These are phyloP conservation scores for Ormyrus thymus DNA, from an alignment of 2,888 invertebrate species.

Conservation along the genomic window DNA sequence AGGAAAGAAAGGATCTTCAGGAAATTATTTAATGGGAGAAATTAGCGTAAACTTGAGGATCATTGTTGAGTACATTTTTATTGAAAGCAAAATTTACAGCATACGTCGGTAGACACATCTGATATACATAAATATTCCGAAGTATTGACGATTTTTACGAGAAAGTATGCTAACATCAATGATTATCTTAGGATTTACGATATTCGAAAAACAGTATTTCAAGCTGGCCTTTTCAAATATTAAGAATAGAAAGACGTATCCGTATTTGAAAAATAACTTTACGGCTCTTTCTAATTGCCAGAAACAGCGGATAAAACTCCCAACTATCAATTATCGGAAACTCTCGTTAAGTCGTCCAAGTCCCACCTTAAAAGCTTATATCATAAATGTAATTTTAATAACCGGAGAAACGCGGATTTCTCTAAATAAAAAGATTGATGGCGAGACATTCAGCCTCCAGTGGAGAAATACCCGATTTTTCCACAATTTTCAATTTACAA, in stretches of 20 bases:
- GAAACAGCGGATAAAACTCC: not conserved
- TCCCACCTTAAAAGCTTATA: not conserved
- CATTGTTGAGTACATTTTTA: too few species aligned
- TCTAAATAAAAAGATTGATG: too few species aligned
- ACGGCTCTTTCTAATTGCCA: not conserved
- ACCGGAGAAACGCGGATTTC: not conserved
- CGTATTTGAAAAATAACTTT: not conserved
- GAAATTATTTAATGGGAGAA: slow-evolving; percentile 20
- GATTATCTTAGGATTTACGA: not conserved
- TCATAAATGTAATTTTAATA: not conserved
- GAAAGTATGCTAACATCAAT: not conserved
- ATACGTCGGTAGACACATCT: too few species aligned
- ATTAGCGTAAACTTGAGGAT: not conserved
- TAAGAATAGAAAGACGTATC: not conserved
- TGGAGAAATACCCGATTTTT: too few species aligned
- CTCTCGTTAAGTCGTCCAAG: not conserved
- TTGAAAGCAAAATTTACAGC: too few species aligned
- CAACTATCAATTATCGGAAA: not conserved
- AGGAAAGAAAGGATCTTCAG: slow-evolving; percentile 6
- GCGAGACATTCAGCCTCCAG: too few species aligned
- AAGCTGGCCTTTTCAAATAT: too few species aligned
- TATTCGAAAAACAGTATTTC: not conserved
- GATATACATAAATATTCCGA: too few species aligned
- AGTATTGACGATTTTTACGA: too few species aligned
- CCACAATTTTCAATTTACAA: too few species aligned